Percentiles rank a stretch among this genome's conserved stretches.
phyloP scores from a whole-genome alignment of 2,888 invertebrate genomes.

The Agriopis aurantiaria region DNA sequence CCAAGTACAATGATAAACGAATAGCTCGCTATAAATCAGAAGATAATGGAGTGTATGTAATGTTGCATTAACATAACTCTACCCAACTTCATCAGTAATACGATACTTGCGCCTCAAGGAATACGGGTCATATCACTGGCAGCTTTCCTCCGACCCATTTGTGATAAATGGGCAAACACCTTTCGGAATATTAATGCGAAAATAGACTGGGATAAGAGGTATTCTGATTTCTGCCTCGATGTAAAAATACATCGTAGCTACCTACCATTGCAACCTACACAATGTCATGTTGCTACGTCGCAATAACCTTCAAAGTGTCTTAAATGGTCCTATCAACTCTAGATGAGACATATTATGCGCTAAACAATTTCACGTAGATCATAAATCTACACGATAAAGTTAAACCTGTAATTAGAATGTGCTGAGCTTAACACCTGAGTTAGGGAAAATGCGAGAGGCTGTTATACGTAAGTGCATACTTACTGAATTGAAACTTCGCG shows the following conservation, averaged over 20 bases:
- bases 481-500: constrained; percentile 70
- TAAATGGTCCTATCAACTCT: constrained; percentile 27
- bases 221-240: constrained; percentile 33
- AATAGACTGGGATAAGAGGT: constrained; percentile 41
- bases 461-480: constrained; percentile 56
- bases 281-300: constrained; percentile 28
- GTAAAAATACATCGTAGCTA: constrained; percentile 21
- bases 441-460: constrained; percentile 38
- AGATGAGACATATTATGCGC: constrained; percentile 18
- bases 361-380: constrained; percentile 20
- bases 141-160: constrained; percentile 45
- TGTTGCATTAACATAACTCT: constrained; percentile 64
- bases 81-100: constrained; percentile 45
- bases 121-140: constrained; percentile 46
- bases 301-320: constrained; percentile 30
- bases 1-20: constrained; percentile 47
- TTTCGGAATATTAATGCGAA: constrained; percentile 57
- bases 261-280: constrained; percentile 22
- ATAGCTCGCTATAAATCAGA: constrained; percentile 58
- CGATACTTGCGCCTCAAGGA: constrained; percentile 40
- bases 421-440: constrained; percentile 35
- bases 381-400: constrained; percentile 20
- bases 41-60: constrained; percentile 60
- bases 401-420: constrained; percentile 28
- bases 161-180: constrained; percentile 55